phyloP scores from a whole-genome alignment of 2,888 invertebrate species.

The Lagria hirta region DNA sequence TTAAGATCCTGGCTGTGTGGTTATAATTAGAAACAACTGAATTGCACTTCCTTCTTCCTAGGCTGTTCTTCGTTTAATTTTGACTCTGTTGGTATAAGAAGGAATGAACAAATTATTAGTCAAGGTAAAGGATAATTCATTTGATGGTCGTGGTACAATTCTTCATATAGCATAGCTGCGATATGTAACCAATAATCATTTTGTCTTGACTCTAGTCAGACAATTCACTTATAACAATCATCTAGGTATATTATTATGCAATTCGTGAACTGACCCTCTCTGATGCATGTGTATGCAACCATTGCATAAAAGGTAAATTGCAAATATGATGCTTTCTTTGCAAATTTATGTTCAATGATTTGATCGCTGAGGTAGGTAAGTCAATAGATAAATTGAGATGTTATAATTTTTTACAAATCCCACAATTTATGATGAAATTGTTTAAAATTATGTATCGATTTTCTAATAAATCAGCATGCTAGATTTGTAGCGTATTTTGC shows the following conservation, averaged over 20 bases:
- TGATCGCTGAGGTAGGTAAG: conserved; percentile 46
- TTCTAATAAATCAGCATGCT: conserved; percentile 14
- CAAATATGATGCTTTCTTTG: conserved; percentile 46
- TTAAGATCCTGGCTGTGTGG: conserved; percentile 19
- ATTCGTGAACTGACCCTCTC: conserved; percentile 30
- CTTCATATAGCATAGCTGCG: conserved; percentile 38
- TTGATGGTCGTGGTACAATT: conserved; percentile 30
- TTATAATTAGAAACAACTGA: conserved; percentile 26
- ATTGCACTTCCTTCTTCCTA: conserved; percentile 23
- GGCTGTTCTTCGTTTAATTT: conserved; percentile 23
- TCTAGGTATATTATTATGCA: conserved; percentile 13
- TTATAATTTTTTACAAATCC: conserved; percentile 36
- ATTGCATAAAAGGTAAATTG: conserved; percentile 43
- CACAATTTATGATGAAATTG: conserved; percentile 19
- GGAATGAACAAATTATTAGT: conserved; percentile 18
- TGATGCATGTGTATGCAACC: conserved; percentile 36
- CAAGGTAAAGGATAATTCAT: conserved; percentile 20
- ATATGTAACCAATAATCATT: conserved; percentile 52
- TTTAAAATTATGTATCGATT: conserved; percentile 13
- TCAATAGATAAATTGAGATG: conserved; percentile 48
- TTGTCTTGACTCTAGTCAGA: conserved; percentile 44
- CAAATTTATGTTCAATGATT: conserved; percentile 45
- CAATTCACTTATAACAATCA: conserved; percentile 25
- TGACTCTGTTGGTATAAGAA: conserved; percentile 13
- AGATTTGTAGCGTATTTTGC: conserved; percentile 3